A percentile compares a stretch with the other conserved stretches of the same genome.
phyloP scores from a whole-genome alignment of 2,797 vertebrate genomes.

The Apodemus agrarius region DNA sequence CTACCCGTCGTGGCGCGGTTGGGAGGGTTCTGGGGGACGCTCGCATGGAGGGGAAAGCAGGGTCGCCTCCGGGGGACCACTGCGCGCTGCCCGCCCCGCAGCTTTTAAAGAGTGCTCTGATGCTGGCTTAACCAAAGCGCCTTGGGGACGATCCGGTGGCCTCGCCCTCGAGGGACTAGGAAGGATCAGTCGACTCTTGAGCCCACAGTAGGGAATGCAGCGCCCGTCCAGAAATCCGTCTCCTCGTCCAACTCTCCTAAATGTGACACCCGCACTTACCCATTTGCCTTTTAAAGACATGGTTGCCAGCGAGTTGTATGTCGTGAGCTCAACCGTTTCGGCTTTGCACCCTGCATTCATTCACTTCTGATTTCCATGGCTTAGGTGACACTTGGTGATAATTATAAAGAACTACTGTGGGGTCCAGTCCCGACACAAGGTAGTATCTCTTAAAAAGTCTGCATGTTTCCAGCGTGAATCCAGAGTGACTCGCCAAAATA shows the following conservation, averaged over 20 bases:
- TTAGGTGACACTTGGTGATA: neutral
- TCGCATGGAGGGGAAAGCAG: neutral
- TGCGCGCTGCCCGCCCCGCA: neutral
- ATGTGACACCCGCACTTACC: neutral
- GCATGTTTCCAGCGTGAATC: neutral
- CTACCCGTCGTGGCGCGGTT: rapidly evolving
- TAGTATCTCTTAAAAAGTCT: neutral
- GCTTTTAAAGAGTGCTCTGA: neutral
- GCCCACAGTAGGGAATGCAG: neutral
- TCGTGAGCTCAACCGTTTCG: neutral
- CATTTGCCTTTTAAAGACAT: neutral
- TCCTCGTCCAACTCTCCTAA: neutral
- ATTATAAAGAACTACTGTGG: neutral
- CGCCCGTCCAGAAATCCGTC: neutral
- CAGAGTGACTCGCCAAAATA: neutral
- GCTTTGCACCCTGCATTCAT: neutral
- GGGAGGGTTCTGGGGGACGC: neutral
- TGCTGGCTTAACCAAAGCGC: neutral
- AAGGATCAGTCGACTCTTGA: neutral
- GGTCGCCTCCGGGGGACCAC: neutral
- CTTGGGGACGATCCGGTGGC: neutral
- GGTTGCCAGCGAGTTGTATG: neutral
- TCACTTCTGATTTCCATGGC: neutral
- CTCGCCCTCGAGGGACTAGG: too few species aligned
- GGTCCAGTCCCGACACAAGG: neutral